These are phyloP conservation scores for Isotomurus palustris DNA, from an alignment of 2,888 invertebrate genomes.

Conservation along the genomic window DNA sequence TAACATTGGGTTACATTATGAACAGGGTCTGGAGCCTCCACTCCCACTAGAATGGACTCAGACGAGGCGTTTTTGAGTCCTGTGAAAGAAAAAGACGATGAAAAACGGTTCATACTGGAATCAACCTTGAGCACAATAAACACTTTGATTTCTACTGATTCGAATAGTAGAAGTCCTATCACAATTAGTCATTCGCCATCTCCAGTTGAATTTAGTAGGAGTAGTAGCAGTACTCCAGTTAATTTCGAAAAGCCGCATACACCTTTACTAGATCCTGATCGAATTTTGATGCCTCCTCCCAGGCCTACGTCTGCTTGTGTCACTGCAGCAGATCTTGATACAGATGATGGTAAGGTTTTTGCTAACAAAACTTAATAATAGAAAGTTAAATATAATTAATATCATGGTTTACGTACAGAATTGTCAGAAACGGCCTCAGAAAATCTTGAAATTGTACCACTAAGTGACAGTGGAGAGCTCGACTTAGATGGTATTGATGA, in stretches of 20 bases:
- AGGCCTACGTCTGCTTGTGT: slow-evolving; percentile 2
- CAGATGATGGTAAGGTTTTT: background rate
- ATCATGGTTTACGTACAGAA: background rate
- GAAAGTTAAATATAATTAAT: background rate
- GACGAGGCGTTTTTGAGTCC: background rate
- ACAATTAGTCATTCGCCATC: background rate
- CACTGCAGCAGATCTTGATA: background rate
- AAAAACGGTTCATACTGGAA: slow-evolving; percentile 53
- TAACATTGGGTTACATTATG: too few relatives aligned
- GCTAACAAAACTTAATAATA: background rate
- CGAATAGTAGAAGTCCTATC: background rate
- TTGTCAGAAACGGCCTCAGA: background rate
- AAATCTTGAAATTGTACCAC: too few relatives aligned
- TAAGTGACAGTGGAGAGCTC: slow-evolving; percentile 58
- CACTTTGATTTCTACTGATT: slow-evolving; percentile 49
- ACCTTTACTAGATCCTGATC: slow-evolving; percentile 35
- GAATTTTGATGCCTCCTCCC: slow-evolving; percentile 45
- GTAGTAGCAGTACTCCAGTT: slow-evolving; percentile 16
- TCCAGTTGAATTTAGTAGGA: slow-evolving; percentile 33
- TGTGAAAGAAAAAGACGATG: slow-evolving; percentile 50
- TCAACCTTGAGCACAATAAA: slow-evolving; percentile 54
- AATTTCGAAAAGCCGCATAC: slow-evolving; percentile 42
- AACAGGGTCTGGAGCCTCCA: too few relatives aligned
- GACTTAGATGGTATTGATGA: slow-evolving; percentile 76
- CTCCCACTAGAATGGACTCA: background rate